Percentiles rank a stretch among this genome's conserved stretches.
phyloP scores from a whole-genome alignment of 2,888 invertebrate genomes.

The Cephus sareptanus region DNA sequence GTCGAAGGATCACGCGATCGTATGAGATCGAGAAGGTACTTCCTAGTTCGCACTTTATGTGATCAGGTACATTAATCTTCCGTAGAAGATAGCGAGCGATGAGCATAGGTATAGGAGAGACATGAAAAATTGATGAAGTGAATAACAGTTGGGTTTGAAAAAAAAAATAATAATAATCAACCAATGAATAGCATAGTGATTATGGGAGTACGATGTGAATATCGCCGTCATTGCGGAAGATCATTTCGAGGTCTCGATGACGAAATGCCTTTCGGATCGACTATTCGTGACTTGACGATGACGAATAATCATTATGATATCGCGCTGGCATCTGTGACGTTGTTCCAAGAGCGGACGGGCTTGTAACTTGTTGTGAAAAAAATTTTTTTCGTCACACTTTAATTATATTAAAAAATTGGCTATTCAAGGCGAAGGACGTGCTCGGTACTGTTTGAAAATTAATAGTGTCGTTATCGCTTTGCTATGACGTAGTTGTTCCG shows the following conservation, averaged over 20 bases:
- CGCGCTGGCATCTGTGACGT: not conserved
- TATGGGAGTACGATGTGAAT: not conserved
- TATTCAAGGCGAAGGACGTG: not conserved
- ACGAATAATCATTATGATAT: not conserved
- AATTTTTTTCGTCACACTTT: not conserved
- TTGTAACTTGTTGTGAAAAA: not conserved
- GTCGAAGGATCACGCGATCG: slow-evolving; percentile 42
- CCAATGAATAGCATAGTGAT: not conserved
- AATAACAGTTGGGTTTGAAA: not conserved
- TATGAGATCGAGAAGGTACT: slow-evolving; percentile 19
- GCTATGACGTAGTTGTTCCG: not conserved
- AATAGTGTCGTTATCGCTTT: not conserved
- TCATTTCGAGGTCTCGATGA: not conserved
- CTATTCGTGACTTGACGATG: not conserved
- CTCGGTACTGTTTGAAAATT: not conserved
- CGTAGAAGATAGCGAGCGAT: not conserved
- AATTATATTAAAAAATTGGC: not conserved
- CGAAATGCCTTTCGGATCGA: not conserved
- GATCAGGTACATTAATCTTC: not conserved
- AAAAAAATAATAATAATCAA: not conserved
- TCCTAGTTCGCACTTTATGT: slow-evolving; percentile 39
- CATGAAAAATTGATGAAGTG: not conserved
- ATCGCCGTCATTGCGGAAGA: not conserved
- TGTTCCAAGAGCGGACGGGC: not conserved
- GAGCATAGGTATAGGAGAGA: not conserved